These are phyloP conservation scores for Dinomys branickii DNA, from an alignment of 2,113 vertebrate species.

Conservation along the genomic window DNA sequence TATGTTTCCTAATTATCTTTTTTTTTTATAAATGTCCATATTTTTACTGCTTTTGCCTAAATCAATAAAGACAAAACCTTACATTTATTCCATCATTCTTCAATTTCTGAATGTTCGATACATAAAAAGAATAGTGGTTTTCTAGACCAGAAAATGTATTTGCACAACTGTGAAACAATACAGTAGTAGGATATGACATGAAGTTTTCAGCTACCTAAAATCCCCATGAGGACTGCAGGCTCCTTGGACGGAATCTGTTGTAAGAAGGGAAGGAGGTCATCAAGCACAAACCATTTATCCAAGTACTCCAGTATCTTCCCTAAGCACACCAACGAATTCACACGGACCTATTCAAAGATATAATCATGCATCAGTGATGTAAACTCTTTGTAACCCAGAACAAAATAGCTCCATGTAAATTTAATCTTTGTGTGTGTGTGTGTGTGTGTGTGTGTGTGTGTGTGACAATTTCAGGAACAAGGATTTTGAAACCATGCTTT, in stretches of 20 bases:
- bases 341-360: conserved; percentile 91
- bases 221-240: conserved; percentile 98
- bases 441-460: no score
- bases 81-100: not conserved
- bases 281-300: conserved; percentile 99
- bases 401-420: conserved; percentile 22
- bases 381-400: conserved; percentile 54
- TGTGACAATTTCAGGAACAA: conserved; percentile 46
- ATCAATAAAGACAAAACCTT: conserved; percentile 17
- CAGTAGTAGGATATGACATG: conserved; percentile 47
- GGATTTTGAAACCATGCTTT: conserved; percentile 27
- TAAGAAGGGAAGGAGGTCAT: conserved; percentile 97
- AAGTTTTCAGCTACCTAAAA: conserved; percentile 91
- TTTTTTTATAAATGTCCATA: not conserved
- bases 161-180: conserved; percentile 24
- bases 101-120: conserved; percentile 24
- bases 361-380: conserved; percentile 64
- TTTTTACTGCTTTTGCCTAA: conserved; percentile 49
- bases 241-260: conserved; percentile 99
- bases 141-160: conserved; percentile 31
- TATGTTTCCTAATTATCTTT: conserved; percentile 3
- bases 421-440: no score
- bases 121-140: not conserved
- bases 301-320: conserved; percentile 99
- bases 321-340: conserved; percentile 98